These are phyloP conservation scores for Adelges cooleyi DNA, from an alignment of 1,140 invertebrate species.

Conservation along the genomic window DNA sequence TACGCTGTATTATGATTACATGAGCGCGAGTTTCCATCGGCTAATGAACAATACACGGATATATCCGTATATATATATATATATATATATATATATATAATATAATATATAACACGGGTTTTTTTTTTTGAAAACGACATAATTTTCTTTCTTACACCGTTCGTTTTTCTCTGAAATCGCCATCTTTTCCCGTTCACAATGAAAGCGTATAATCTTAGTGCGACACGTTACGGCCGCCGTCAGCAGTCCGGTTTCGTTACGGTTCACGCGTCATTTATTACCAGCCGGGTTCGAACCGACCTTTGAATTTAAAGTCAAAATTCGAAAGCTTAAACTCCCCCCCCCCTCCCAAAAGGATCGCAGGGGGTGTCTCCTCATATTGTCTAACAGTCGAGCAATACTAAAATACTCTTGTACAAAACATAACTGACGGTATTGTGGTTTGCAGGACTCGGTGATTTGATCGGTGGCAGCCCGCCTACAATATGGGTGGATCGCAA, in stretches of 20 bases:
- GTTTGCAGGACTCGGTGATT: slow-evolving; percentile 3
- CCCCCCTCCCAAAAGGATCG: neutral
- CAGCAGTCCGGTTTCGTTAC: neutral
- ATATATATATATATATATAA: no score
- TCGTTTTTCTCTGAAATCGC: neutral
- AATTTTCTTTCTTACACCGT: neutral
- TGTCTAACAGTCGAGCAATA: neutral
- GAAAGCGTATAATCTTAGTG: neutral
- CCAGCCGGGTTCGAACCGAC: neutral
- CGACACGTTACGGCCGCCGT: neutral
- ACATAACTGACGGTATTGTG: neutral
- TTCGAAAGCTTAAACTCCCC: neutral
- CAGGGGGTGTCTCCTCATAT: neutral
- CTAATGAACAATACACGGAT: no score
- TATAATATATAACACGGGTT: no score
- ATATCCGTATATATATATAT: no score
- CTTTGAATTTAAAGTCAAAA: neutral
- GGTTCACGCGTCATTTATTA: neutral
- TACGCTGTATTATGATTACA: no score
- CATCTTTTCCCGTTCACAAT: neutral
- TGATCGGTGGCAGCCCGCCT: slow-evolving; percentile 38
- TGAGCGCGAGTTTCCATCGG: no score
- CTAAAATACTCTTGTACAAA: neutral
- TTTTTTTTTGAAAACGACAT: neutral
- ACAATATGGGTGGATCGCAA: slow-evolving; percentile 47